Base-by-base conservation (phyloP, 2,113 vertebrate genomes). In the Spermophilus dauricus region DNA sequence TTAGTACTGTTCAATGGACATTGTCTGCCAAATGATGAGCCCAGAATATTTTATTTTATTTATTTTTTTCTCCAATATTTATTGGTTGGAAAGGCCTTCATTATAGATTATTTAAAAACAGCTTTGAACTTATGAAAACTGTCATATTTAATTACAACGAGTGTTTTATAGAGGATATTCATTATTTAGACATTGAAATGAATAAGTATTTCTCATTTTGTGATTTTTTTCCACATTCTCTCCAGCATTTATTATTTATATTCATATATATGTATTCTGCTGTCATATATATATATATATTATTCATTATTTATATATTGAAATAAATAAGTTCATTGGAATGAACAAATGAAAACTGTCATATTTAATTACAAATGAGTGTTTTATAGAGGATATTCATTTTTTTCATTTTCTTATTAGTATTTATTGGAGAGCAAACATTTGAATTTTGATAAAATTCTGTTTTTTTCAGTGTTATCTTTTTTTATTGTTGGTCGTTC, bases 91-190 rank as follows among this genome's bases (percentile, higher is more conserved):
- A 86, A 16, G 0, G 0, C 22, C 87, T 91, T 51, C 58, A 8
- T 77, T 67, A 65, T n/a, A 87, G 2, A 77, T 39, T 82, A 13
- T 77, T 89, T 56, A 65, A 91, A 96, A 85, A 83, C 10, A 80
- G 26, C 11, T 85, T 85, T 63, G 39, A 48, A 67, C 81, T 24
- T 84, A 91, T 89, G 34, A 89, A 95, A 92, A 76, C 34, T 63
- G 30, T 28, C 4, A 73, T 69, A 78, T 42, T 84, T 69, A 32
- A 17, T 85, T 53, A 67, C 14, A 53, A 67, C 80, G 18, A 86
- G 26, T 53, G 16, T 2, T 42, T 84, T 42, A 72, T 17, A 78
- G 14, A 45, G 2, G 12, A 37, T 32, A 93, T 85, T 80, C 1
- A 56, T 26, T 56, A 1, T n/a, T 72, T 72, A 24, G 39, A 69